Evolutionary conservation across 2,113 vertebrate species (phyloP), one percentile per base, ranked within the genome.

Genomic region (Callipepla squamata): DNA sequence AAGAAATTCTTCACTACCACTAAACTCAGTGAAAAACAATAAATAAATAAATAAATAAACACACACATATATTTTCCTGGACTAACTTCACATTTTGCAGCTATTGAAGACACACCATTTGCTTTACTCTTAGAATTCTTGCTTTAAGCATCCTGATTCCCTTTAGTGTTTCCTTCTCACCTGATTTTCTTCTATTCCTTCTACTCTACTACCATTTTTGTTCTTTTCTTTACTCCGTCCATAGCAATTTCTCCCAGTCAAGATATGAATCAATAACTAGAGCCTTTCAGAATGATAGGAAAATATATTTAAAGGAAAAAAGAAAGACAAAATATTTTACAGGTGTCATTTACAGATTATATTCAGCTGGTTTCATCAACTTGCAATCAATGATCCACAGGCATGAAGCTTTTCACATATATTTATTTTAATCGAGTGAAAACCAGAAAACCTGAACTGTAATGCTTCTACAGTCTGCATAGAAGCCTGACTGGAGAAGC

Each of bases 291-390:
- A 89, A 77, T 62, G 4, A 42, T 16, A 87, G 4, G 44, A 42
- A 92, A 92, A 93, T 34, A 1, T 77, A 74, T 82, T 85, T 82
- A 66, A 87, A 76, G 38, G 1, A 4, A 9, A 1, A 15, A 34
- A 28, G 15, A 40, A 75, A 59, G 32, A 65, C n/a, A 51, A 82
- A 50, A 58, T 50, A 34, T 62, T n/a, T 78, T 81, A 38, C 16
- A 55, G 70, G 76, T 87, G 47, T 74, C 32, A 62, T 94, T 89
- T 86, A 73, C 18, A 69, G 59, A 80, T 87, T 86, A 32, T 80
- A 76, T 90, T 89, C 38, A 73, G n/a, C 30, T 1, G 3, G 53
- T 55, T 94, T 68, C 82, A 87, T 90, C 83, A 87, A 68, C 17
- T 76, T 85, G 28, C 51, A 79, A 55, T 87, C 78, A 81, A 87